Evolutionary conservation across 2,113 vertebrate species (phyloP).

Genomic region (Triplophysa siluroides): DNA sequence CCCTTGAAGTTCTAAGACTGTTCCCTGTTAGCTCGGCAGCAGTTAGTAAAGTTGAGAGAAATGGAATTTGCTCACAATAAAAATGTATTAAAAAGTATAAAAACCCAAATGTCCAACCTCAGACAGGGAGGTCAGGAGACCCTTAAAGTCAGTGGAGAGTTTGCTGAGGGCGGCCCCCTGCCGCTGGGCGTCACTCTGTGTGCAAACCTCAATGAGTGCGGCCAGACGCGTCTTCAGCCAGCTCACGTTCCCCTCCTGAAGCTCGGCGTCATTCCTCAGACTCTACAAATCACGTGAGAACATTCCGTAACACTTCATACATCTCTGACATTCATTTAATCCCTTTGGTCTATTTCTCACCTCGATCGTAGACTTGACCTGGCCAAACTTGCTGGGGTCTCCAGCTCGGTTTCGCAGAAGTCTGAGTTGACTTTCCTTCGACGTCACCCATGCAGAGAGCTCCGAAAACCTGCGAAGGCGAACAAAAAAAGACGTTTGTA

Average conservation of each 20-base stretch:
- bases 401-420: constrained; percentile 76
- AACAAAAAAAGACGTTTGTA: neutral
- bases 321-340: neutral
- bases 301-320: neutral
- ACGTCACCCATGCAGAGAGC: constrained; percentile 83
- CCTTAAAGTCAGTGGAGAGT: constrained; percentile 84
- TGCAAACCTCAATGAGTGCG: constrained; percentile 76
- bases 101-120: constrained; percentile 74
- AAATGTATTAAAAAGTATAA: neutral
- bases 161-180: constrained; percentile 81
- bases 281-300: constrained; percentile 71
- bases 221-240: constrained; percentile 89
- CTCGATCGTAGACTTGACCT: constrained; percentile 76
- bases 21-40: too few species aligned
- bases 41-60: too few species aligned
- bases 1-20: too few species aligned
- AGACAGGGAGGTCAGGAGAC: constrained; percentile 76
- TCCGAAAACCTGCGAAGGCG: constrained; percentile 80
- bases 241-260: constrained; percentile 82
- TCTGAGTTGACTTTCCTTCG: constrained; percentile 81
- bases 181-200: constrained; percentile 81
- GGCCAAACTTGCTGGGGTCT: constrained; percentile 79
- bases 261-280: constrained; percentile 79
- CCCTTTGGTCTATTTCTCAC: constrained; percentile 65
- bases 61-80: too few species aligned